Evolutionary conservation across 2,113 vertebrate species (phyloP).

Genomic region (Panthera tigris): DNA sequence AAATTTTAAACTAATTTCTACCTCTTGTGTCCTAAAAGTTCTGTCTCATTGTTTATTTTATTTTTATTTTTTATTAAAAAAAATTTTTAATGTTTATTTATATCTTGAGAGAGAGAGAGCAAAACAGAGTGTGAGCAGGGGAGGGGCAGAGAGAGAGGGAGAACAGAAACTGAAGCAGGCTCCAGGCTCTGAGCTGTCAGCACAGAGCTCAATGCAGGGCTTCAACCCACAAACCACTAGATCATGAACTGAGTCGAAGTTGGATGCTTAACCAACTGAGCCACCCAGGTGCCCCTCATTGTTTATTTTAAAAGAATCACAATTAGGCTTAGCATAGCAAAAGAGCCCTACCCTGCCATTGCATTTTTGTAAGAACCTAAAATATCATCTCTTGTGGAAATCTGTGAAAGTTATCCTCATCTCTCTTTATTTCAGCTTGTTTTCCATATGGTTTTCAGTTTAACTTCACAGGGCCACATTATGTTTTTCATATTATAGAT

Average conservation of each 20-base stretch:
- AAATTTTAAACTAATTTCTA: not conserved
- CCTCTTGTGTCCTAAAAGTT: not conserved
- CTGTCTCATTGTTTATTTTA: not conserved
- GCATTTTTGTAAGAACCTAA: not conserved
- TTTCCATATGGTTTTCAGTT: slow-evolving; percentile 23
- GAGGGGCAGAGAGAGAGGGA: no score
- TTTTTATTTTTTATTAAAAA: no score
- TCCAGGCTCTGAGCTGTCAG: no score
- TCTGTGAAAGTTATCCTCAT: not conserved
- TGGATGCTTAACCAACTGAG: no score
- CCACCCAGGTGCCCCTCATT: not conserved
- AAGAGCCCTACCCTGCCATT: not conserved
- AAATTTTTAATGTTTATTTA: no score
- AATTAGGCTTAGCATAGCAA: not conserved
- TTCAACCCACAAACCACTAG: no score
- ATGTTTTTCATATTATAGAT: not conserved
- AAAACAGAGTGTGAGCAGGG: no score
- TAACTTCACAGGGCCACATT: not conserved
- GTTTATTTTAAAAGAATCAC: slow-evolving; percentile 21
- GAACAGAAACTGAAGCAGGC: no score
- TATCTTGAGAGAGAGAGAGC: no score
- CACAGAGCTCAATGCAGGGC: no score
- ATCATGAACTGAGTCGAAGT: no score
- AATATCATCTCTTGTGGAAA: not conserved
- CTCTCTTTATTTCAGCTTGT: not conserved